A percentile compares a stretch with the other conserved stretches of the same genome.
Conservation (phyloP, 2,888 invertebrate genomes). For the Ferdinandea cuprea region DNA sequence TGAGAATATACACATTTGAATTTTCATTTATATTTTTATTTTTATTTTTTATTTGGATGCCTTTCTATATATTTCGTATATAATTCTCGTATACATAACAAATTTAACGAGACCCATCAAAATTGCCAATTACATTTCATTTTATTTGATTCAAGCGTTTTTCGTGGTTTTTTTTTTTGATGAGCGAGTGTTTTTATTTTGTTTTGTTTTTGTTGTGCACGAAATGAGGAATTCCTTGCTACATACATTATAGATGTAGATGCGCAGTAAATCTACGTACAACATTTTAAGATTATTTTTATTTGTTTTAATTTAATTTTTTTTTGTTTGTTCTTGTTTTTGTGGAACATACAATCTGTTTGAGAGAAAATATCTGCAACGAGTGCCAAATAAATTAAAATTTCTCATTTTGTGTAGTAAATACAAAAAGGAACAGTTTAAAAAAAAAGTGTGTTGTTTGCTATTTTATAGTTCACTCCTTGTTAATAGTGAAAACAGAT, state of each 20-base stretch:
- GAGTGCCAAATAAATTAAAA: conserved; percentile 47
- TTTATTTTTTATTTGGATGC: conserved; percentile 21
- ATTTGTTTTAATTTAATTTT: too few relatives aligned
- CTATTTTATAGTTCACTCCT: not conserved
- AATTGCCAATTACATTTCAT: conserved; percentile 54
- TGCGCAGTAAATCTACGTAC: conserved; percentile 21
- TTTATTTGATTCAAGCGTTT: conserved; percentile 32
- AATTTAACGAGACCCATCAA: conserved; percentile 21
- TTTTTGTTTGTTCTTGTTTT: not conserved
- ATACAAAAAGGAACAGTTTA: not conserved
- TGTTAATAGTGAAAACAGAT: not conserved
- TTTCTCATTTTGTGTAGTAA: conserved; percentile 71
- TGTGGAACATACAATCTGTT: conserved; percentile 22
- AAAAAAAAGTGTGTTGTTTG: not conserved
- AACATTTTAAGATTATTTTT: conserved; percentile 4
- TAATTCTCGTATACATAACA: conserved; percentile 9
- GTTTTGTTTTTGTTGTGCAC: too few relatives aligned
- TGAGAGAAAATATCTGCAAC: not conserved
- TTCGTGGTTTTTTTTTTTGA: conserved; percentile 8
- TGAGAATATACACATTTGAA: not conserved
- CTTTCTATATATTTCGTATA: not conserved
- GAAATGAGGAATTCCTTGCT: conserved; percentile 64
- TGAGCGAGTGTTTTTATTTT: not conserved
- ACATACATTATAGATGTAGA: not conserved
- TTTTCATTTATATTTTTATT: conserved; percentile 9